Evolutionary conservation across 2,797 vertebrate species (phyloP), one percentile per base, ranked within the genome.

Genomic region (Hydrocynus forskahlii): DNA sequence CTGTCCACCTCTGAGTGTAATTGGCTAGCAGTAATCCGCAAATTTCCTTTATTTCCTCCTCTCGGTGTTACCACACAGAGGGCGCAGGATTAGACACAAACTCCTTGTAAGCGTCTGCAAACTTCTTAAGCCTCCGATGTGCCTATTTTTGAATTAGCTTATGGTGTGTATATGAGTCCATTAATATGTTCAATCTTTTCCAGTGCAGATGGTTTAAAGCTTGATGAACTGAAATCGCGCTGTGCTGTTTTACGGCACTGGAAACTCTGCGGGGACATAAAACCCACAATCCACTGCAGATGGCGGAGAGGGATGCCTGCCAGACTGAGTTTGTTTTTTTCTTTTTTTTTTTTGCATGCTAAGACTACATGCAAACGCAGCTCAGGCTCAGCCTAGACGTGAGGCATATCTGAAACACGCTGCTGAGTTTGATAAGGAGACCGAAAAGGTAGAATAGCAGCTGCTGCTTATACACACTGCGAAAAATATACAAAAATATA

Each of bases 251-350:
- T 90, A 94, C 90, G 88, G 82, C 89, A 40, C 83, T 93, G 94
- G 93, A 95, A 94, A 94, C 87, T 93, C 91, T 92, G 91, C 89
- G 86, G 91, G 92, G 93, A 93, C 90, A 88, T 94, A 90, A 93
- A 94, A 93, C 89, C 92, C 92, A 89, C 93, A 95, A 94, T 95
- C 90, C 91, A 93, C 93, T 92, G 90, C 95, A 94, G 93, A 94
- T 94, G 94, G 91, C 89, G 91, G 92, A 89, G 73, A 64, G 89
- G 94, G 93, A 92, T 86, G 66, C 73, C 84, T 92, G 93, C 94
- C 95, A 95, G 91, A 77, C 50, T 62, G 77, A 84, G 68, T 74
- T 80, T 81, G 63, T 77, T 43, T 85, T 35, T 43, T 48, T 79
- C 43, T 54, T 76, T 60, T 79, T 60, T 79, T 55, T 62, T 80